Conservation (phyloP, 30 jellyfish, hydroid and myxozoan genomes). For the Sanderia malayensis region DNA sequence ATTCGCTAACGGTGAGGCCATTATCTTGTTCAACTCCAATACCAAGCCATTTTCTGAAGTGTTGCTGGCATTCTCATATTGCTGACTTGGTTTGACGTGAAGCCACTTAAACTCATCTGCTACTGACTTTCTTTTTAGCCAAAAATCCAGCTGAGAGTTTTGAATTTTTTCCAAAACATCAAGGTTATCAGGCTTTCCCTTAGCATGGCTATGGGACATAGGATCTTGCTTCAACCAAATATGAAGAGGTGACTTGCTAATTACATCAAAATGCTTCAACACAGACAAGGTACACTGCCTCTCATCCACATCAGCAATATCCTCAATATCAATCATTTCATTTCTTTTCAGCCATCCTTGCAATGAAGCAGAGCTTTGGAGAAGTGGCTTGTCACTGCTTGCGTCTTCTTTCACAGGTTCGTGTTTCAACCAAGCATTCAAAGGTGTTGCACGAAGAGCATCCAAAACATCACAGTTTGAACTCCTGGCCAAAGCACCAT, state of each 20-base stretch:
- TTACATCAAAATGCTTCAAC: not conserved
- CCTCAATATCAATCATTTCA: not conserved
- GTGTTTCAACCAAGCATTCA: not conserved
- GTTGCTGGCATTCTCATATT: not conserved
- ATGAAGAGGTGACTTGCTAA: not conserved
- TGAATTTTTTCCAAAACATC: slow-evolving; percentile 6
- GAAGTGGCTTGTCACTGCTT: not conserved
- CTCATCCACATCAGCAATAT: not conserved
- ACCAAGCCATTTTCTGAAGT: not conserved
- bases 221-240: slow-evolving; percentile 35
- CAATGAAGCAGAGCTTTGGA: not conserved
- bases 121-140: slow-evolving; percentile 7
- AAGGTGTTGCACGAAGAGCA: not conserved
- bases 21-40: slow-evolving; percentile 6
- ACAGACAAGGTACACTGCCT: not conserved
- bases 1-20: slow-evolving; percentile 2
- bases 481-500: too few species aligned
- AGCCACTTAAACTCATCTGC: not conserved
- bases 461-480: not conserved
- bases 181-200: slow-evolving; percentile 9
- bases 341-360: not conserved
- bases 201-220: not conserved
- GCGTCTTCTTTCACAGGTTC: not conserved
- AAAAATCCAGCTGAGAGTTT: slow-evolving; percentile 13
- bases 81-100: not conserved